Evolutionary conservation across 2,113 vertebrate species (phyloP).

Genomic region (Sphaerodactylus townsendi): DNA sequence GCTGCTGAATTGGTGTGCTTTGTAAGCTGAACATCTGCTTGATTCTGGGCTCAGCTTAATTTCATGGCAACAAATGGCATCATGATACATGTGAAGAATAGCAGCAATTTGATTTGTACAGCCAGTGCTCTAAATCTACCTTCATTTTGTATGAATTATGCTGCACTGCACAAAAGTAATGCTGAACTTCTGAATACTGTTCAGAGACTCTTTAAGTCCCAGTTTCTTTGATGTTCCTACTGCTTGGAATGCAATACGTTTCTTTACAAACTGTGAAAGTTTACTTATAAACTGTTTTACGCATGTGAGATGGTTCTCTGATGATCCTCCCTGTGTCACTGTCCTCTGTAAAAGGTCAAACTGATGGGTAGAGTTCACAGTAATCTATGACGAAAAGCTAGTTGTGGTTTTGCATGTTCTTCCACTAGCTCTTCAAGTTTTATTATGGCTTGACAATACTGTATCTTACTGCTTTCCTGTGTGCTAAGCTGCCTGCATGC

Average conservation of each 20-base stretch:
- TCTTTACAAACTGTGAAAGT: no score
- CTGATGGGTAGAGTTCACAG: no score
- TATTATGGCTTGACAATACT: no score
- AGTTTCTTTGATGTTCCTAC: background rate
- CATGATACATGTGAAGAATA: background rate
- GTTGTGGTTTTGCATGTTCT: no score
- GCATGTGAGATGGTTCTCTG: background rate
- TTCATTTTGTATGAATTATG: background rate
- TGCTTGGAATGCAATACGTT: background rate
- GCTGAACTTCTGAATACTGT: background rate
- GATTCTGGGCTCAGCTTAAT: background rate
- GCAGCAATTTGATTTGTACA: constrained; percentile 1
- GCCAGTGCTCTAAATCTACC: background rate
- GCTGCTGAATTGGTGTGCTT: background rate
- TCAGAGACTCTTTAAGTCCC: background rate
- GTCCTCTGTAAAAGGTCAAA: background rate
- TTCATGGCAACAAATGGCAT: background rate
- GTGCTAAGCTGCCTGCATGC: no score
- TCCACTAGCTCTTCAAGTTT: no score
- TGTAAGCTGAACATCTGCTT: background rate
- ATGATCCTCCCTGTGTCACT: no score
- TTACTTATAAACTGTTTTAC: background rate
- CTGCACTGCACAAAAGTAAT: background rate
- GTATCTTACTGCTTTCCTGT: no score
- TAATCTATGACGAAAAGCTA: no score